These are phyloP conservation scores for Microctonus hyperodae DNA, from an alignment of 2,888 invertebrate species.

Conservation along the genomic window DNA sequence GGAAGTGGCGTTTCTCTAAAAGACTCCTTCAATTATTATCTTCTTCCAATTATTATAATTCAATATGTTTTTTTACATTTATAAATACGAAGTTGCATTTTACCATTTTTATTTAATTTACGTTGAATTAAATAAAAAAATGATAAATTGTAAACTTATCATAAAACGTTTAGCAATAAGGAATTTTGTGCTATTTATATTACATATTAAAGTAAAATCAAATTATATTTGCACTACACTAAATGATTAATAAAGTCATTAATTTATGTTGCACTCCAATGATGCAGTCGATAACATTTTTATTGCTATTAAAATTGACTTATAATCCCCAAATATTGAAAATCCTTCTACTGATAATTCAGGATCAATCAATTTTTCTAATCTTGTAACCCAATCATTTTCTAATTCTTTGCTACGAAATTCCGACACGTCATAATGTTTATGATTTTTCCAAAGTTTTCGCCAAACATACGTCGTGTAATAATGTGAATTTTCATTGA, in stretches of 20 bases:
- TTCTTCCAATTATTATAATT: not conserved
- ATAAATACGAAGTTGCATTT: not conserved
- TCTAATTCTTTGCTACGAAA: not conserved
- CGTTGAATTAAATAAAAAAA: too few species aligned
- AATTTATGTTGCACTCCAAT: not conserved
- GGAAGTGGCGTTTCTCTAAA: not conserved
- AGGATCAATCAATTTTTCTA: not conserved
- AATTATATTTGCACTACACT: too few species aligned
- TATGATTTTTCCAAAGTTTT: not conserved
- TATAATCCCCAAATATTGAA: not conserved
- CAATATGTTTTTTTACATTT: not conserved
- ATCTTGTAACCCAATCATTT: not conserved
- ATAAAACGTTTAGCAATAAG: too few species aligned
- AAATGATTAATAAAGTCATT: not conserved
- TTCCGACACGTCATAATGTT: not conserved
- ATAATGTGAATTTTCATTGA: not conserved
- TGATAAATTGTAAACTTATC: too few species aligned
- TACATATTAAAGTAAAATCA: too few species aligned
- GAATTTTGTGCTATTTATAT: too few species aligned
- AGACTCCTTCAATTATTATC: not conserved
- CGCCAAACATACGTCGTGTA: not conserved
- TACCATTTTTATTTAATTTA: not conserved
- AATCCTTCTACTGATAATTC: not conserved
- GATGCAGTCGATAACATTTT: not conserved
- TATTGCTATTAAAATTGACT: not conserved